phyloP scores from a whole-genome alignment of 2,888 invertebrate genomes.

The Tuta absoluta region DNA sequence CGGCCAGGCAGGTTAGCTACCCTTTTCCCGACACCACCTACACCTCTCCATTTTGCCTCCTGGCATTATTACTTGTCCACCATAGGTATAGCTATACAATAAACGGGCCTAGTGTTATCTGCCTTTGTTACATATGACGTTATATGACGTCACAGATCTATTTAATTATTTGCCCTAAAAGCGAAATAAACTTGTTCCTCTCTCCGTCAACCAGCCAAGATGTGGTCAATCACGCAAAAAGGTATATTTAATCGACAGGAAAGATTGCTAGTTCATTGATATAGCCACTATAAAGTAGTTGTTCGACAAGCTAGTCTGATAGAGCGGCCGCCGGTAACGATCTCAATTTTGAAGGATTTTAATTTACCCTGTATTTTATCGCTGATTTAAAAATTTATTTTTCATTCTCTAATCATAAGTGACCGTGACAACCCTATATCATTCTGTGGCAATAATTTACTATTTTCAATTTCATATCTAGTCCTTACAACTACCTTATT shows the following conservation, averaged over 20 bases:
- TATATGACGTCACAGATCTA: too few relatives aligned
- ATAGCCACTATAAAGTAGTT: constrained; percentile 8
- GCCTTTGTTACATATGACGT: too few relatives aligned
- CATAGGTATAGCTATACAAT: too few relatives aligned
- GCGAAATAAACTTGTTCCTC: background rate
- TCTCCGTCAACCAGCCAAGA: constrained; percentile 1
- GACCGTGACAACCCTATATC: background rate
- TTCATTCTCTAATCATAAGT: background rate
- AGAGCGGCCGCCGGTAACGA: constrained; percentile 16
- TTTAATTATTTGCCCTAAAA: too few relatives aligned
- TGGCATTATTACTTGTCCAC: too few relatives aligned
- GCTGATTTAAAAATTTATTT: constrained; percentile 13
- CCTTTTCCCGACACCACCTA: too few relatives aligned
- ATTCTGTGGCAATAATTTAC: too few relatives aligned
- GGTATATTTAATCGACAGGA: constrained; percentile 12
- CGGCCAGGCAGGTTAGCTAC: too few relatives aligned
- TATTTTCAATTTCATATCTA: too few relatives aligned
- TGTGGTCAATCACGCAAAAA: constrained; percentile 15
- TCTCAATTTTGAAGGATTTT: background rate
- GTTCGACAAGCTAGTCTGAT: constrained; percentile 17
- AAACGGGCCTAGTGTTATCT: too few relatives aligned
- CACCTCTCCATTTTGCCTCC: too few relatives aligned
- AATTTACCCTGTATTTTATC: constrained; percentile 18
- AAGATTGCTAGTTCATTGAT: constrained; percentile 11
- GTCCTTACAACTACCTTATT: too few relatives aligned